Percentiles rank a stretch among this genome's conserved stretches.
Conservation (phyloP, 2,888 invertebrate genomes). For the Ecliptopera silaceata region DNA sequence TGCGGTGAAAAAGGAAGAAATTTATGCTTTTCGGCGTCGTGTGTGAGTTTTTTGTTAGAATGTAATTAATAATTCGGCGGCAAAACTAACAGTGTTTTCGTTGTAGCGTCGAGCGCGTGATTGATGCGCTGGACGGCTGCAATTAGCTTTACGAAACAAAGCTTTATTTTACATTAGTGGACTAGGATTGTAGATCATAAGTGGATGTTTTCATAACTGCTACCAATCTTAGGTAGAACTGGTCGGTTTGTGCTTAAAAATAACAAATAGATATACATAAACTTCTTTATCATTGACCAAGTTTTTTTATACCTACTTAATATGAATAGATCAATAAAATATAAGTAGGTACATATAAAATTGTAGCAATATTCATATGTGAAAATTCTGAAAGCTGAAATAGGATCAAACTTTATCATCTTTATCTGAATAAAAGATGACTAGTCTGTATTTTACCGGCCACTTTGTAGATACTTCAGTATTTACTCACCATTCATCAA, state of each 20-base stretch:
- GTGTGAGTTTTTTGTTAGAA: slow-evolving; percentile 81
- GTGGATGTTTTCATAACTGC: slow-evolving; percentile 6
- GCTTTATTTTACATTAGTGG: slow-evolving; percentile 34
- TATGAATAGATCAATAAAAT: no score
- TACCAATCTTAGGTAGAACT: neutral
- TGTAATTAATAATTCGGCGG: slow-evolving; percentile 84
- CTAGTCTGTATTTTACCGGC: neutral
- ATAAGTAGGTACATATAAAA: no score
- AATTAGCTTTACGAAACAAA: slow-evolving; percentile 53
- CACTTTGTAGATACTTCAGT: neutral
- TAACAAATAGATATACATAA: no score
- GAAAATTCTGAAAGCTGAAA: no score
- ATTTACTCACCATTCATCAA: slow-evolving; percentile 14
- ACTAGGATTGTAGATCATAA: slow-evolving; percentile 14
- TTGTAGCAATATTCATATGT: no score
- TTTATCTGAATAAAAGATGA: no score
- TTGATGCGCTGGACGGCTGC: slow-evolving; percentile 66
- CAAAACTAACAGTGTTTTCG: slow-evolving; percentile 84
- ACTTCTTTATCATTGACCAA: neutral
- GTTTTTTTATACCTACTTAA: no score
- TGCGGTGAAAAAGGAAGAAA: slow-evolving; percentile 82
- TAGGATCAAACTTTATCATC: no score
- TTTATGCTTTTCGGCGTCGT: slow-evolving; percentile 82
- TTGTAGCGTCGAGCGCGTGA: slow-evolving; percentile 69
- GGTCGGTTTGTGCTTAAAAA: neutral